Evolutionary conservation across 2,888 invertebrate species (phyloP).

Genomic region (Ypsolopha sequella): DNA sequence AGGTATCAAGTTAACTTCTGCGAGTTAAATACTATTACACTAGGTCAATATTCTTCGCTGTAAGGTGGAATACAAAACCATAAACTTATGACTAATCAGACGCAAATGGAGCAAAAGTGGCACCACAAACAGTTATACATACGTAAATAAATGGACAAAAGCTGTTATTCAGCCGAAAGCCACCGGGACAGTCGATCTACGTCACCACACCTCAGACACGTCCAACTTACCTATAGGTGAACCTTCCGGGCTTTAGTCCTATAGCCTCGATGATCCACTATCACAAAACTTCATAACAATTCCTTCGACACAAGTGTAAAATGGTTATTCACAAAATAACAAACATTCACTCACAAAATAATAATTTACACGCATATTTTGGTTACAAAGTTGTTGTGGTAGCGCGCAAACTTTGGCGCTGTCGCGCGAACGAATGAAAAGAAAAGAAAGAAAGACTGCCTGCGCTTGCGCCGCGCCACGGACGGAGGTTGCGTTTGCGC

Average conservation of each 20-base stretch:
- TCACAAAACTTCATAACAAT: slow-evolving; percentile 63
- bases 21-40: no score
- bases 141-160: no score
- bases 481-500: slow-evolving; percentile 33
- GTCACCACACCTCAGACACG: slow-evolving; percentile 13
- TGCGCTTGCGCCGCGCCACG: slow-evolving; percentile 16
- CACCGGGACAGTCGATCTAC: slow-evolving; percentile 6
- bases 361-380: slow-evolving; percentile 60
- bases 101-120: no score
- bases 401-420: slow-evolving; percentile 27
- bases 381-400: slow-evolving; percentile 28
- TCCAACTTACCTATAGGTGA: slow-evolving; percentile 24
- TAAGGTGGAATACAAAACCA: no score
- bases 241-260: slow-evolving; percentile 4
- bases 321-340: slow-evolving; percentile 47
- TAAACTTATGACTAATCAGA: no score
- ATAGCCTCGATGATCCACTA: slow-evolving; percentile 46
- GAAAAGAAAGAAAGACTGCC: slow-evolving; percentile 50
- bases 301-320: slow-evolving; percentile 42
- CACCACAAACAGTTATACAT: no score
- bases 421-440: no score
- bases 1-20: no score
- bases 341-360: slow-evolving; percentile 43
- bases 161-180: neutral
- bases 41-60: no score